Evolutionary conservation across 2,797 vertebrate species (phyloP).

Genomic region (Podarcis lilfordi): DNA sequence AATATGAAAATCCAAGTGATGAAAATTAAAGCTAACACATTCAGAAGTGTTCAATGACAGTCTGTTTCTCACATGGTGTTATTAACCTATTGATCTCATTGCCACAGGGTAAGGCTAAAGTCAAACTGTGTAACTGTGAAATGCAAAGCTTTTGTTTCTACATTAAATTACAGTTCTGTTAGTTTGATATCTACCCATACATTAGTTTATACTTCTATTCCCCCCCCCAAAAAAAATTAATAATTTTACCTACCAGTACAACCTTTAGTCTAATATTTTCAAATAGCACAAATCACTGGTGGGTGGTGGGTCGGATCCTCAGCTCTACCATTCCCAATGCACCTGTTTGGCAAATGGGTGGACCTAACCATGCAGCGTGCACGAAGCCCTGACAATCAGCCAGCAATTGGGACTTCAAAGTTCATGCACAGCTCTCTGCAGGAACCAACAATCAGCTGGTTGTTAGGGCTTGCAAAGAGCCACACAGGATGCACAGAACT

Average conservation of each 20-base stretch:
- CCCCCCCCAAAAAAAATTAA: no score
- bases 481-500: no score
- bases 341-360: no score
- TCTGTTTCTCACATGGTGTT: background rate
- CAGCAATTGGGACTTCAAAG: no score
- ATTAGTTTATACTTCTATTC: background rate
- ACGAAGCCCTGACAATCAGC: no score
- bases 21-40: background rate
- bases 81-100: slow-evolving; percentile 17
- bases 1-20: background rate
- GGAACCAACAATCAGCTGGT: no score
- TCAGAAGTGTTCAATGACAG: background rate
- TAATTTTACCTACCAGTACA: background rate
- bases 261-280: background rate
- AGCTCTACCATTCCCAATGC: no score
- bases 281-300: background rate
- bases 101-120: background rate
- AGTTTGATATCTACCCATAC: background rate
- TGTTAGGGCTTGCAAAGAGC: no score
- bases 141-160: background rate
- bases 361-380: no score
- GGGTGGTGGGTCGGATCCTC: no score
- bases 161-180: background rate
- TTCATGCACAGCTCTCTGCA: no score
- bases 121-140: background rate